A percentile compares a stretch with the other conserved stretches of the same genome.
Evolutionary conservation across 2,797 vertebrate genomes (phyloP).

Genomic region (Gadopsis bispinosus): DNA sequence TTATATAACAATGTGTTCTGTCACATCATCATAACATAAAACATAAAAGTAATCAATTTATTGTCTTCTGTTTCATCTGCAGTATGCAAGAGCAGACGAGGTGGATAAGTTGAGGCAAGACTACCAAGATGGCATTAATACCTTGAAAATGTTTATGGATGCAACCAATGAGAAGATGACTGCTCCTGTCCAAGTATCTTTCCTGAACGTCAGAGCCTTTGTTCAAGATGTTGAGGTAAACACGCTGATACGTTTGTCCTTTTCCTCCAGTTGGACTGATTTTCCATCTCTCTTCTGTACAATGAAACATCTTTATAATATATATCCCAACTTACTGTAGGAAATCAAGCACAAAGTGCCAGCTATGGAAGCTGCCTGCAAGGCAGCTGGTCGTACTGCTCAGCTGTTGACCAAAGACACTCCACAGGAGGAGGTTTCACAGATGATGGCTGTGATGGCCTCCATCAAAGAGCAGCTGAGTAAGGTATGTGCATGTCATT

Average conservation of each 20-base stretch:
- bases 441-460: slow-evolving; percentile 89
- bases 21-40: not conserved
- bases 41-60: not conserved
- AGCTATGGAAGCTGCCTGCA: slow-evolving; percentile 93
- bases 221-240: slow-evolving; percentile 94
- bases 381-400: slow-evolving; percentile 88
- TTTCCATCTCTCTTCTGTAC: not conserved
- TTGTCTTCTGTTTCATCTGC: slow-evolving; percentile 11
- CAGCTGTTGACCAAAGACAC: slow-evolving; percentile 95
- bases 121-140: slow-evolving; percentile 88
- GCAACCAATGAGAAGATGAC: slow-evolving; percentile 90
- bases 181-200: slow-evolving; percentile 90
- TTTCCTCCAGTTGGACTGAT: not conserved
- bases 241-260: not conserved
- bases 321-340: slow-evolving; percentile 69
- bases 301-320: not conserved
- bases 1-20: not conserved
- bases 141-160: slow-evolving; percentile 90
- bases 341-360: slow-evolving; percentile 93
- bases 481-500: slow-evolving; percentile 84
- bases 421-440: slow-evolving; percentile 89
- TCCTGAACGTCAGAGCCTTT: slow-evolving; percentile 93
- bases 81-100: slow-evolving; percentile 97
- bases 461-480: slow-evolving; percentile 92
- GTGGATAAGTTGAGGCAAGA: slow-evolving; percentile 93